A percentile compares a stretch with the other conserved stretches of the same genome.
Evolutionary conservation across 2,113 vertebrate genomes (phyloP).

Genomic region (Bubalus kerabau): DNA sequence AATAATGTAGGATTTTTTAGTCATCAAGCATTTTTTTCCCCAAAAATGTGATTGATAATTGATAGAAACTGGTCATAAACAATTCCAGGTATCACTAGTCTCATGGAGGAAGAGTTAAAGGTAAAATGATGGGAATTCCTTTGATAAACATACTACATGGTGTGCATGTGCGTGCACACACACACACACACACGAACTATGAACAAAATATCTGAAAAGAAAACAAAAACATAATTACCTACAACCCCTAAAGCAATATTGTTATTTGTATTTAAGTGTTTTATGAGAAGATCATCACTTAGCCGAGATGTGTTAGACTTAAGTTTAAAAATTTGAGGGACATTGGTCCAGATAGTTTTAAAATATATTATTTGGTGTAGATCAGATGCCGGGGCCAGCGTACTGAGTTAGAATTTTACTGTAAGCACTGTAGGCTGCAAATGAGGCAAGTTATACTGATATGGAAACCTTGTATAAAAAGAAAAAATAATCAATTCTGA

Average conservation of each 20-base stretch:
- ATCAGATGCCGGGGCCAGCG: not conserved
- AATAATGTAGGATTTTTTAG: not conserved
- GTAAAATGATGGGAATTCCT: not conserved
- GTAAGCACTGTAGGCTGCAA: not conserved
- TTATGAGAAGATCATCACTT: not conserved
- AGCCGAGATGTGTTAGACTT: not conserved
- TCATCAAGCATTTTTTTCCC: not conserved
- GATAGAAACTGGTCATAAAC: not conserved
- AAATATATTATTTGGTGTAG: not conserved
- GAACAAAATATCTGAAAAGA: not conserved
- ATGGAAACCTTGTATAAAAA: not conserved
- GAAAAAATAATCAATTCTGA: not conserved
- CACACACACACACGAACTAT: not conserved
- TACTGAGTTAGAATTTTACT: not conserved
- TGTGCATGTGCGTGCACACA: rapidly evolving
- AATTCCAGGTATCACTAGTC: not conserved
- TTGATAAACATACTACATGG: not conserved
- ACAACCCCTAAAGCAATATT: not conserved
- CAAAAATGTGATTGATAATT: not conserved
- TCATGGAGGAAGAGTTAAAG: not conserved
- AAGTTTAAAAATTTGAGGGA: not conserved
- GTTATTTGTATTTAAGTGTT: not conserved
- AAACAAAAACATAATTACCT: not conserved
- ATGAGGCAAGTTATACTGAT: not conserved
- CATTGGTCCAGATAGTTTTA: not conserved